Evolutionary conservation across 2,888 invertebrate species (phyloP), one percentile per base, ranked within the genome.

Genomic region (Gastracanthus pulcherrimus): DNA sequence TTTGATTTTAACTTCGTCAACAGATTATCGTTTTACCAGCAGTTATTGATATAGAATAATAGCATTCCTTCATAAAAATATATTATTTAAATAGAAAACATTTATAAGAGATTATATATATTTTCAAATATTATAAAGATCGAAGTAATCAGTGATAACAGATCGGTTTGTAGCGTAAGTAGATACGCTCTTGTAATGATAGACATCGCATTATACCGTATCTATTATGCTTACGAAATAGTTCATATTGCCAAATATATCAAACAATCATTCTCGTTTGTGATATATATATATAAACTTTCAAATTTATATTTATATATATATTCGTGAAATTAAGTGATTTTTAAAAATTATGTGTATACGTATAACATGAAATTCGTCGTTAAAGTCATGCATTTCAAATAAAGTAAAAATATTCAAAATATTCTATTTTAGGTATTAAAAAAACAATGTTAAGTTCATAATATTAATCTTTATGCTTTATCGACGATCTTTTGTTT

Each of bases 181-280:
- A 23, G 23, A 7, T 29, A 60, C 3, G 13, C 13, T 29, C 9
- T 5, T 29, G 26, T 58, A 34, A n/a, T 62, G 16, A 9, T 31
- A 34, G 60, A 36, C 62, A 34, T 34, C n/a, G 34, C 31, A 31
- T 31, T 36, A n/a, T 31, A 9, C 9, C 45, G 62, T 34, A n/a
- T 62, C 34, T 9, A 9, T 34, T 31, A 62, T 34, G 16, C n/a
- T 19, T 58, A 58, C 29, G 26, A 58, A 58, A 58, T 19, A 36
- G 34, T 34, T 62, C 34, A 9, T 36, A n/a, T 55, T 62, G 62
- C 62, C 34, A 31, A 36, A 62, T 62, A 45, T 45, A 62, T 62
- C 62, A 31, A 62, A 31, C 31, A 26, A 55, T 55, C 9, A 23
- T 55, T 55, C 55, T 26, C 2, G 26, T 55, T 19, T 55, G 55